Base-by-base conservation (phyloP, 92 coral and sea anemone genomes). In the Paragorgia papillata region DNA sequence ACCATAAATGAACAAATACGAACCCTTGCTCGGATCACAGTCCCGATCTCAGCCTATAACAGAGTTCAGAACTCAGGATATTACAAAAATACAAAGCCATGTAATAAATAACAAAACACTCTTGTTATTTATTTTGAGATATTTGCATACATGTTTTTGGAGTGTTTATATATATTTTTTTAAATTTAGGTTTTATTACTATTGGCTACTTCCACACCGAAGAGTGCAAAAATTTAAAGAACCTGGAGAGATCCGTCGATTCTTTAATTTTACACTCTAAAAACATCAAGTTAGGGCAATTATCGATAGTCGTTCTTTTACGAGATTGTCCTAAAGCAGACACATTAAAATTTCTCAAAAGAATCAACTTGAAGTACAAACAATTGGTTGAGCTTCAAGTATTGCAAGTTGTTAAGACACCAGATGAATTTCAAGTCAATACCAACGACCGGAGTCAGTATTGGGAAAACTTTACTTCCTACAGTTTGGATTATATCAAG, bases 191-290 rank as follows among this genome's bases (percentile, higher is more conserved):
- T 34, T 34, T 22, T 28, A 66, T 85, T 37, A 80, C 78, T 60
- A n/a, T 85, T 7, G 89, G 89, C 21, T 17, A 80, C 54, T 49
- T 85, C 15, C 53, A 65, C 32, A 85, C 37, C 5, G 66, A 14
- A 12, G 63, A 79, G 15, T 61, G 83, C 29, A 41, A 26, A 55
- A 71, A 30, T 27, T 74, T 56, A 7, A 62, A 75, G 3, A 75
- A 67, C 20, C 43, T 81, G 46, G 40, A 62, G 44, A 71, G 39
- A 66, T 66, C 85, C 20, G 73, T 85, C 14, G 73, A 20, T n/a
- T 80, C 89, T 35, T 30, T 85, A 62, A 46, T 55, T 53, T 62
- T 25, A 24, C 39, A 75, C 62, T 35, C 60, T 10, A 40, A 49
- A 27, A 31, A 54, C 35, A 29, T 58, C 33, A 69, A 85, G 13